phyloP scores from a whole-genome alignment of 2,888 invertebrate species.

The Oegoconia quadripuncta region DNA sequence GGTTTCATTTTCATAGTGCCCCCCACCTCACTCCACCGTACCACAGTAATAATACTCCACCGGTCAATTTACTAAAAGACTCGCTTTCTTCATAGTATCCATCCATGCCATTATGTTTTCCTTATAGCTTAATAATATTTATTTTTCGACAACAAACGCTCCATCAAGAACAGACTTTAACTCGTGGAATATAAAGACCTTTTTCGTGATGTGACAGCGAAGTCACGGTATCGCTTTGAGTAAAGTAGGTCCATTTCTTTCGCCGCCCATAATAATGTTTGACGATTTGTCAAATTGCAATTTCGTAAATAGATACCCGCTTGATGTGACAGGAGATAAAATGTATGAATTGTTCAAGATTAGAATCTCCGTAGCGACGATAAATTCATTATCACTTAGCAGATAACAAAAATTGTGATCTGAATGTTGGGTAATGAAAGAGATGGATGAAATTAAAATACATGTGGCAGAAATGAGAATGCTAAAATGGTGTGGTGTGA shows the following conservation, averaged over 20 bases:
- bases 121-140: constrained; percentile 62
- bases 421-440: constrained; percentile 1
- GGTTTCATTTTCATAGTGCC: too few species aligned
- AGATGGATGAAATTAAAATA: too few species aligned
- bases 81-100: constrained; percentile 57
- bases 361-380: too few species aligned
- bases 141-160: constrained; percentile 31
- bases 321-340: constrained; percentile 65
- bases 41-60: constrained; percentile 28
- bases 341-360: constrained; percentile 48
- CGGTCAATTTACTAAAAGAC: constrained; percentile 59
- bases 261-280: constrained; percentile 73
- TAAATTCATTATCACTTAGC: too few species aligned
- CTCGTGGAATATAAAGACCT: constrained; percentile 27
- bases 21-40: not conserved
- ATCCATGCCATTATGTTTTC: constrained; percentile 59
- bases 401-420: constrained; percentile 17
- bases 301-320: constrained; percentile 77
- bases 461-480: too few species aligned
- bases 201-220: constrained; percentile 26
- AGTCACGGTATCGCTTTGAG: constrained; percentile 51
- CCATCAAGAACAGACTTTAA: constrained; percentile 33
- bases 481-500: too few species aligned
- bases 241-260: constrained; percentile 73
- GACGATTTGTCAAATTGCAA: constrained; percentile 77